These are phyloP conservation scores for Accipiter cooperii DNA, from an alignment of 2,113 vertebrate genomes.

Conservation along the genomic window DNA sequence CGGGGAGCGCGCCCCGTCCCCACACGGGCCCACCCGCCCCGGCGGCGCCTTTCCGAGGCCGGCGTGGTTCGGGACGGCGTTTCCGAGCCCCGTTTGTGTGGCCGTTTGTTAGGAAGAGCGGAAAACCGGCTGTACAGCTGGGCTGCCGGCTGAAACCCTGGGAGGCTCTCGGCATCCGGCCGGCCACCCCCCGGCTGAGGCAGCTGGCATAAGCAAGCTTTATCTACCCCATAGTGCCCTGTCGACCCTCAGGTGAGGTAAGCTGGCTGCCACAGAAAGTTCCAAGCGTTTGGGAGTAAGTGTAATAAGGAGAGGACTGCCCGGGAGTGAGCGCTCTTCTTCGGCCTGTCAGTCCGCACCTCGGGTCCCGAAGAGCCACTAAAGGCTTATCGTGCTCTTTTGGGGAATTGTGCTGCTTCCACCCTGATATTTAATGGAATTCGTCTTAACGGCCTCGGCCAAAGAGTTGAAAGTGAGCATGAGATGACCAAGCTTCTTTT, in stretches of 20 bases:
- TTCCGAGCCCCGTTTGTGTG: neutral
- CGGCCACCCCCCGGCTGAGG: neutral
- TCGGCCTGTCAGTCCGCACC: neutral
- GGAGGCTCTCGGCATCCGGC: accelerated
- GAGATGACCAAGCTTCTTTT: accelerated
- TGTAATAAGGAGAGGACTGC: accelerated
- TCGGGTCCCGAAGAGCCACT: neutral
- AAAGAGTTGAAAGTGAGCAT: neutral
- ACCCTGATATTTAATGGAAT: neutral
- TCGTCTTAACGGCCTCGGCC: neutral
- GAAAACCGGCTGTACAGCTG: neutral
- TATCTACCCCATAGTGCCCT: accelerated
- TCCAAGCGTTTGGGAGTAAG: accelerated
- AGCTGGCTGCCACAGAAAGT: neutral
- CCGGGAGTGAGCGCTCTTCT: too few species aligned
- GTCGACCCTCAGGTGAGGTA: accelerated
- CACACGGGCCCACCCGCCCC: neutral
- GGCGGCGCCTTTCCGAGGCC: neutral
- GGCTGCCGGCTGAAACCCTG: neutral
- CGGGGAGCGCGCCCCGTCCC: neutral
- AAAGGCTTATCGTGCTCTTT: neutral
- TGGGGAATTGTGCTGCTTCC: neutral
- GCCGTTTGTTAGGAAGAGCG: neutral
- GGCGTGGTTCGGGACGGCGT: neutral
- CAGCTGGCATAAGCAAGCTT: accelerated